These are phyloP conservation scores for Schlechtendalia chinensis DNA, from an alignment of 1,140 invertebrate genomes.

Conservation along the genomic window DNA sequence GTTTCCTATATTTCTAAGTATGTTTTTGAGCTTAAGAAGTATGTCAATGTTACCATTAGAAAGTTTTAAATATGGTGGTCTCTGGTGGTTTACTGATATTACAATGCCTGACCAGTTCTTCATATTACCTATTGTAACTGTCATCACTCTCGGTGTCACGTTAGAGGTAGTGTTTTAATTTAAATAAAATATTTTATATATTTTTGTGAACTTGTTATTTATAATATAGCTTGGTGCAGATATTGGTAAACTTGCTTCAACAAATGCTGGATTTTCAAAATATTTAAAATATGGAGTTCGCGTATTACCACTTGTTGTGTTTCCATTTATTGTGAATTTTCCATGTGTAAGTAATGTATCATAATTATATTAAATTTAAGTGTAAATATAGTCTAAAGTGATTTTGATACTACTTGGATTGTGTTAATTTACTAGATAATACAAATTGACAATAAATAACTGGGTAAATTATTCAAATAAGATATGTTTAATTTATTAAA, in stretches of 20 bases:
- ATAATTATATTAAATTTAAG: no score
- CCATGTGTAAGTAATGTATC: conserved; percentile 66
- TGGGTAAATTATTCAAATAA: no score
- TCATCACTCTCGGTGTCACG: conserved; percentile 73
- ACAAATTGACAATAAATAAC: no score
- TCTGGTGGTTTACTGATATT: conserved; percentile 91
- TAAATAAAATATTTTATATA: not conserved
- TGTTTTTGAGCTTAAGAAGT: conserved; percentile 77
- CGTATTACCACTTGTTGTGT: conserved; percentile 74
- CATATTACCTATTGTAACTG: conserved; percentile 80
- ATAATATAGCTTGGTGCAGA: conserved; percentile 72
- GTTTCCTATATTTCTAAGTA: conserved; percentile 86
- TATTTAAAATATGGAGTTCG: conserved; percentile 71
- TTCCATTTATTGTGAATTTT: conserved; percentile 86
- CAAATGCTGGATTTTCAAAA: conserved; percentile 61
- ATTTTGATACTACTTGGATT: no score
- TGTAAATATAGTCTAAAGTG: no score
- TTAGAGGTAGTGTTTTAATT: conserved; percentile 65
- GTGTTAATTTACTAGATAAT: no score
- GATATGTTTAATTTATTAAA: no score
- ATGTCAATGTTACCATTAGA: conserved; percentile 88
- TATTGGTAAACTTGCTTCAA: conserved; percentile 63
- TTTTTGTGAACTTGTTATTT: not conserved
- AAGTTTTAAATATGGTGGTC: conserved; percentile 82
- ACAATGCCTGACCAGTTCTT: conserved; percentile 88